phyloP scores from a whole-genome alignment of 2,113 vertebrate genomes.

The Campylorhamphus procurvoides region DNA sequence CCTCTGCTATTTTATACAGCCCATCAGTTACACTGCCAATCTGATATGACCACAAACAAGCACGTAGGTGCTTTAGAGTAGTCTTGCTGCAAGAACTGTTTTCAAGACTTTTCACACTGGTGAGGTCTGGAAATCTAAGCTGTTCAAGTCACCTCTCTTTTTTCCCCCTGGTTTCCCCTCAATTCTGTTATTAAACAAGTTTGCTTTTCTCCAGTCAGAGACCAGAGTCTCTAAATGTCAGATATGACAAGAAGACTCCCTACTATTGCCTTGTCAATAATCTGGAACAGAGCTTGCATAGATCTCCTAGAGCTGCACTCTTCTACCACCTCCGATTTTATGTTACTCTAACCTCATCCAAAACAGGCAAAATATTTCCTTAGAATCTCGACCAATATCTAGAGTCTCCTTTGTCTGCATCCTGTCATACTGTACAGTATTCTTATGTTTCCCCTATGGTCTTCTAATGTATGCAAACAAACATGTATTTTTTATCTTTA shows the following conservation, averaged over 20 bases:
- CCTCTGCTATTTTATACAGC: not conserved
- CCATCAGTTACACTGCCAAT: not conserved
- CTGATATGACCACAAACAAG: not conserved
- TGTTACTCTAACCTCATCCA: not conserved
- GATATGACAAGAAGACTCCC: not conserved
- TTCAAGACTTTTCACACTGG: not conserved
- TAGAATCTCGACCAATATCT: not conserved
- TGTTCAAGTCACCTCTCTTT: not conserved
- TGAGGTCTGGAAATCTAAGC: not conserved
- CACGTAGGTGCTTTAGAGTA: not conserved
- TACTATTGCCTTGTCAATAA: not conserved
- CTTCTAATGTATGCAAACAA: not conserved
- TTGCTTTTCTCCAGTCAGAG: not conserved
- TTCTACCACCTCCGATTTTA: not conserved
- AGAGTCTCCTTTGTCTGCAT: not conserved
- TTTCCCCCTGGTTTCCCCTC: too few species aligned
- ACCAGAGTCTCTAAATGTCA: not conserved
- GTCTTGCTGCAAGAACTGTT: not conserved
- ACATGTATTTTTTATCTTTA: not conserved
- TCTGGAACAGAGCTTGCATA: not conserved
- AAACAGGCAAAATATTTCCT: not conserved
- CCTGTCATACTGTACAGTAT: not conserved
- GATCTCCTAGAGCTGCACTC: not conserved
- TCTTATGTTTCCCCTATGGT: not conserved
- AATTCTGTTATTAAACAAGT: not conserved